These are phyloP conservation scores for Protonibea diacanthus DNA, from an alignment of 2,797 vertebrate genomes.

Conservation along the genomic window DNA sequence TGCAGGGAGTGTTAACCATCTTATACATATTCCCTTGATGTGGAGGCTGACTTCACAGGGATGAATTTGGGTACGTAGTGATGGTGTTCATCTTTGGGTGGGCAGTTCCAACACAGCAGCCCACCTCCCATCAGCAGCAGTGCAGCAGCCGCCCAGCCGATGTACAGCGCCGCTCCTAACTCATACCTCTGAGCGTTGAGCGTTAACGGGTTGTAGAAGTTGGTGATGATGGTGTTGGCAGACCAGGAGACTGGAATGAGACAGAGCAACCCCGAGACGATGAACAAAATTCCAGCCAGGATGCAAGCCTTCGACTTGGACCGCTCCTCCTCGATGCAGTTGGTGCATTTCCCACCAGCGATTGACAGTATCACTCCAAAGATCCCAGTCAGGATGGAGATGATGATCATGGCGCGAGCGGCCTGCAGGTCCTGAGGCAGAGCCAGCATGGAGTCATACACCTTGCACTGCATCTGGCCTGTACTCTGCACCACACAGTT, in stretches of 20 bases:
- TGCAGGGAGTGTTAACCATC: background rate
- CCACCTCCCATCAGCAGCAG: slow-evolving; percentile 90
- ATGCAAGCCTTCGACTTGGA: slow-evolving; percentile 85
- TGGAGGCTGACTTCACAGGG: slow-evolving; percentile 64
- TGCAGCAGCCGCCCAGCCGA: slow-evolving; percentile 90
- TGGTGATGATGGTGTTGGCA: slow-evolving; percentile 80
- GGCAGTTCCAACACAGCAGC: slow-evolving; percentile 89
- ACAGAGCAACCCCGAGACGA: slow-evolving; percentile 82
- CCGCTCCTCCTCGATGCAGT: slow-evolving; percentile 82
- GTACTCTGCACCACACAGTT: slow-evolving; percentile 88
- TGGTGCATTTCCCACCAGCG: slow-evolving; percentile 88
- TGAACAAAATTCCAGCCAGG: slow-evolving; percentile 80
- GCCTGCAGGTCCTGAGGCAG: slow-evolving; percentile 85
- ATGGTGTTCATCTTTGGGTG: slow-evolving; percentile 65
- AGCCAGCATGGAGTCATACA: slow-evolving; percentile 87
- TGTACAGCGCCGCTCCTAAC: slow-evolving; percentile 91
- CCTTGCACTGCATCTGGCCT: slow-evolving; percentile 87
- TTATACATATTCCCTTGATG: slow-evolving; percentile 81
- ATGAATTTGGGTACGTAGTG: slow-evolving; percentile 76
- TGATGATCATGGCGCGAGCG: slow-evolving; percentile 82
- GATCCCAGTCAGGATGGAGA: slow-evolving; percentile 83
- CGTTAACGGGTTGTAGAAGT: slow-evolving; percentile 87
- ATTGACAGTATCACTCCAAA: slow-evolving; percentile 80
- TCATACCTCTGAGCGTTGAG: slow-evolving; percentile 85
- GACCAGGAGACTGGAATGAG: slow-evolving; percentile 88